Evolutionary conservation across 53 echinoderm and acorn worm species (phyloP).

Genomic region (Echinarachnius parma): DNA sequence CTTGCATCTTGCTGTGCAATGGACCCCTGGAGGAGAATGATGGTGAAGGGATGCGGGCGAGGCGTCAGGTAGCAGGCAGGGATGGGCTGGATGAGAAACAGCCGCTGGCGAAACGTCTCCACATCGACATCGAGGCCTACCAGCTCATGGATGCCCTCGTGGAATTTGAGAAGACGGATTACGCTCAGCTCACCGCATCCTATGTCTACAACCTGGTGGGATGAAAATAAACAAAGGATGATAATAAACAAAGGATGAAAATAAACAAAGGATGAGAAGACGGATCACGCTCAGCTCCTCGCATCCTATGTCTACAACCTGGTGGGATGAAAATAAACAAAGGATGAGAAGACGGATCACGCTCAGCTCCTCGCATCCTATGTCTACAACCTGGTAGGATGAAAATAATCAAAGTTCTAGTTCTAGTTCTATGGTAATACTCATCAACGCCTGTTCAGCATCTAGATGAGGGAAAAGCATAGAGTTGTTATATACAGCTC

Average conservation of each 20-base stretch:
- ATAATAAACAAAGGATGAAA: no score
- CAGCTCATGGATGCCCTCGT: constrained; percentile 60
- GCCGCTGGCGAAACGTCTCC: constrained; percentile 35
- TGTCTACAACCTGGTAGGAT: no score
- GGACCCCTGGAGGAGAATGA: constrained; percentile 69
- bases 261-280: no score
- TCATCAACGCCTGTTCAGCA: no score
- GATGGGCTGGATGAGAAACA: constrained; percentile 60
- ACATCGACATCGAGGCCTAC: constrained; percentile 75
- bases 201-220: constrained; percentile 85
- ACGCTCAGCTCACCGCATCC: constrained; percentile 85
- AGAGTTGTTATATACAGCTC: no score
- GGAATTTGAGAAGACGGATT: constrained; percentile 67
- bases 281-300: no score
- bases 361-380: no score
- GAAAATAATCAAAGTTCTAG: no score
- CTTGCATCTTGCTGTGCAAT: constrained; percentile 66
- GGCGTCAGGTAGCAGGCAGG: constrained; percentile 56
- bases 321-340: no score
- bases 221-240: neutral
- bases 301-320: neutral
- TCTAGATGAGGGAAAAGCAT: no score
- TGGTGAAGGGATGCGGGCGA: constrained; percentile 54
- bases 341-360: no score
- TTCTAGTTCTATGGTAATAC: no score